Evolutionary conservation across 2,797 vertebrate species (phyloP).

Genomic region (Phataginus tricuspis): DNA sequence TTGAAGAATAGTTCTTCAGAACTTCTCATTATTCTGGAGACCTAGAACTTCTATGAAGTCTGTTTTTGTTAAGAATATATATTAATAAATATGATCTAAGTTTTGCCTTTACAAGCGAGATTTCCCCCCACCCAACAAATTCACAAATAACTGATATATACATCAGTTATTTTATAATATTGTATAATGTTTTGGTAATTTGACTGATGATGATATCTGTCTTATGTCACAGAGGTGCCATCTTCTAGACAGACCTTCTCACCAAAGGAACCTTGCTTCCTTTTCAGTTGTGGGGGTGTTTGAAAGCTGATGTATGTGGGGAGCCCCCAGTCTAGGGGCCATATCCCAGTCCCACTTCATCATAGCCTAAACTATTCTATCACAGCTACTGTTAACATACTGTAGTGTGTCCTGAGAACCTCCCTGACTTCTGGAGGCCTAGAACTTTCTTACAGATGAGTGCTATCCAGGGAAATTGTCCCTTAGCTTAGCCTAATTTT

Average conservation of each 20-base stretch:
- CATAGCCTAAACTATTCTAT: background rate
- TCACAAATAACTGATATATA: background rate
- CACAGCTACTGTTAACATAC: background rate
- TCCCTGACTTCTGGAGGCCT: background rate
- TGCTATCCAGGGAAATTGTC: background rate
- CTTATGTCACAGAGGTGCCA: background rate
- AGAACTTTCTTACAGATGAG: background rate
- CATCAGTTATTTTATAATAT: background rate
- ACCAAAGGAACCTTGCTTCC: background rate
- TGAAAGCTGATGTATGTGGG: background rate
- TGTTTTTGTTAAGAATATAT: background rate
- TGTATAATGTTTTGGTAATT: background rate
- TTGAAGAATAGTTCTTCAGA: background rate
- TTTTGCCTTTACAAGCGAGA: background rate
- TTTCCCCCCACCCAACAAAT: background rate
- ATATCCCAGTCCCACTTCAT: background rate
- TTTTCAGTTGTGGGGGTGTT: background rate
- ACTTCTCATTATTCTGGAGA: background rate
- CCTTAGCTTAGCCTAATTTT: background rate
- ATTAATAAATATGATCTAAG: background rate
- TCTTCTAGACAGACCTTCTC: background rate
- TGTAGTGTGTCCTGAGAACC: background rate
- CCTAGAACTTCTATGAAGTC: background rate
- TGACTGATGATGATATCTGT: background rate
- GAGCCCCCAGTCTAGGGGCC: background rate